Evolutionary conservation across 2,888 invertebrate species (phyloP).

Genomic region (Allacma fusca): DNA sequence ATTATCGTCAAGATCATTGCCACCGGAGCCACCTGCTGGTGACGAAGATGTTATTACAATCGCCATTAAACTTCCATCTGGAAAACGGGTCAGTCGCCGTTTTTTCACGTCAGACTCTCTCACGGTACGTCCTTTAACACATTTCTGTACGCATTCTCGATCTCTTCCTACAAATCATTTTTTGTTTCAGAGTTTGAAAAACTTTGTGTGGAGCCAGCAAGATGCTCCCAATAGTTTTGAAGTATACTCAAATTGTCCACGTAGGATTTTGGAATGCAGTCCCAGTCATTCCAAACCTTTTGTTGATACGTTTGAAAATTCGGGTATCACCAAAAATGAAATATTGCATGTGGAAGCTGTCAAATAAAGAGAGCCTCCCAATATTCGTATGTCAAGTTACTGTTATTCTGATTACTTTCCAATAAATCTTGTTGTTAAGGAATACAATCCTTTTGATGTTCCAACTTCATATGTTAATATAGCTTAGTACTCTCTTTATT

Average conservation of each 20-base stretch:
- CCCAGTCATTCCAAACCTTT: not conserved
- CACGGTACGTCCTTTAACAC: not conserved
- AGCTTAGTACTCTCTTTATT: too few species aligned
- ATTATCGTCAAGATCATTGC: not conserved
- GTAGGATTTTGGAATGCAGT: constrained; percentile 10
- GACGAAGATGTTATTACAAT: not conserved
- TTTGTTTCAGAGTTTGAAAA: not conserved
- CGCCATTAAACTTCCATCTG: constrained; percentile 1
- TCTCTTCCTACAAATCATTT: not conserved
- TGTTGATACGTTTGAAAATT: constrained; percentile 18
- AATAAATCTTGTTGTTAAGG: too few species aligned
- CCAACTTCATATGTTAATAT: too few species aligned
- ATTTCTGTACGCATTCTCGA: too few species aligned
- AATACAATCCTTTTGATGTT: too few species aligned
- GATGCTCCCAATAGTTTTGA: constrained; percentile 10
- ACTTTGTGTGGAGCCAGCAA: constrained; percentile 5
- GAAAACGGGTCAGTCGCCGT: constrained; percentile 1
- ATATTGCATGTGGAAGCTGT: not conserved
- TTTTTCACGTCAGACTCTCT: constrained; percentile 13
- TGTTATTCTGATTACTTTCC: too few species aligned
- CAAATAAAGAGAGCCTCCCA: too few species aligned
- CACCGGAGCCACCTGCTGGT: not conserved
- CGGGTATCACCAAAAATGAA: constrained; percentile 14
- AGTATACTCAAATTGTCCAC: constrained; percentile 7
- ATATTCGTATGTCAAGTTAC: too few species aligned